Conservation (phyloP, 2,113 vertebrate genomes). For the Cebus imitator region DNA sequence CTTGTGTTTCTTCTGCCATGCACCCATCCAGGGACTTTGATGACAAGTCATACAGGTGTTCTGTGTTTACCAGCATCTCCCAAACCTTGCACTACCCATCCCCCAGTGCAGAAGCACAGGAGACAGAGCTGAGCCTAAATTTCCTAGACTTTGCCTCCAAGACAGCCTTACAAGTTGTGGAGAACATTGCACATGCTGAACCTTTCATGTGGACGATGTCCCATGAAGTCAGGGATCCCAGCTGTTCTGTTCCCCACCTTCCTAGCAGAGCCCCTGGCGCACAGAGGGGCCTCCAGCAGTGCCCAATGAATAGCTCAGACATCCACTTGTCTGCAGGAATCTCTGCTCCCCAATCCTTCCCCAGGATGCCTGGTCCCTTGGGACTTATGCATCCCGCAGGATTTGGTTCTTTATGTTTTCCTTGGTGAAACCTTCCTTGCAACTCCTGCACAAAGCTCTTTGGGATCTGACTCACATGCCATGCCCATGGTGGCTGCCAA, state of each 20-base stretch:
- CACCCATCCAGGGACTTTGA: rapidly evolving
- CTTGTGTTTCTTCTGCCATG: background rate
- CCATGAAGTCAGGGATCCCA: background rate
- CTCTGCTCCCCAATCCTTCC: background rate
- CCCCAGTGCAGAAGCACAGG: background rate
- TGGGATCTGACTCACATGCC: background rate
- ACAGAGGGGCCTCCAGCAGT: background rate
- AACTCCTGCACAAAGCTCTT: background rate
- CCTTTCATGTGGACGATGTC: background rate
- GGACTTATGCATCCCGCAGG: background rate
- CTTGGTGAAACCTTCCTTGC: background rate
- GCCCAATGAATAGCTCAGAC: background rate
- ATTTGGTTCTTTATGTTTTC: background rate
- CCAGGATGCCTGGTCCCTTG: too few relatives aligned
- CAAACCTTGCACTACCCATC: background rate
- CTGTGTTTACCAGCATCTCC: background rate
- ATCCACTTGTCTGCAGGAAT: background rate
- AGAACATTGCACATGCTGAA: background rate
- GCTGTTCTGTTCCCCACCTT: background rate
- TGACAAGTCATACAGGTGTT: background rate
- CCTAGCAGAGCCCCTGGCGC: background rate
- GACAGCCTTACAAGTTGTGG: background rate
- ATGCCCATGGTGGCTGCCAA: background rate
- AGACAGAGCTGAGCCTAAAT: background rate
- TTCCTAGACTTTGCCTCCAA: background rate